Conservation (phyloP, 2,888 invertebrate genomes). For the Cheilosia scutellata region DNA sequence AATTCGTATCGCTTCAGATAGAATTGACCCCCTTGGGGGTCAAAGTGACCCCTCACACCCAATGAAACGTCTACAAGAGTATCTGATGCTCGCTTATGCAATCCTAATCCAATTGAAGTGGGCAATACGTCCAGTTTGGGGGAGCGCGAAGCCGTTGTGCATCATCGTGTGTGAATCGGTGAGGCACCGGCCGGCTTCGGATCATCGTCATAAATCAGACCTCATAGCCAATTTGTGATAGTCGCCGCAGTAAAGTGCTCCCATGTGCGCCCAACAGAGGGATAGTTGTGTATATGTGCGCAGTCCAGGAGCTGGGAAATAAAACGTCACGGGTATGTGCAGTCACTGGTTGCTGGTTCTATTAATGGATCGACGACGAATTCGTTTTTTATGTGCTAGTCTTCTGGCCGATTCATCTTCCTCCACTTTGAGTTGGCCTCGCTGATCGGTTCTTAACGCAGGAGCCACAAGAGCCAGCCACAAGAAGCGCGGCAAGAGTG, state of each 20-base stretch:
- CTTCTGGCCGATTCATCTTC: conserved; percentile 38
- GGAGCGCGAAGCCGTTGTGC: conserved; percentile 2
- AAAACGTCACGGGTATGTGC: conserved; percentile 46
- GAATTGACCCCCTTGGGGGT: conserved; percentile 70
- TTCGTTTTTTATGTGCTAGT: conserved; percentile 27
- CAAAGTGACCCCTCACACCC: conserved; percentile 19
- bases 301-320: conserved; percentile 42
- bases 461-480: background rate
- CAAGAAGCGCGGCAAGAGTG: conserved; percentile 1
- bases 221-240: conserved; percentile 48
- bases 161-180: conserved; percentile 13
- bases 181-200: conserved; percentile 36
- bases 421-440: conserved; percentile 2
- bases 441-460: conserved; percentile 34
- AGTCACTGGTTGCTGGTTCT: conserved; percentile 7
- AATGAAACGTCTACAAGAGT: background rate
- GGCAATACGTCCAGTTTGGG: conserved; percentile 19
- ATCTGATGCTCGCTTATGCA: conserved; percentile 43
- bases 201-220: conserved; percentile 56
- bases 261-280: conserved; percentile 21
- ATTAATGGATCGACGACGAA: conserved; percentile 22
- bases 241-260: conserved; percentile 39
- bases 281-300: background rate
- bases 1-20: conserved; percentile 54
- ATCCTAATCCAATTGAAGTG: conserved; percentile 63